These are phyloP conservation scores for Cremastobaeus sp. DNA, from an alignment of 2,888 invertebrate genomes.

Conservation along the genomic window DNA sequence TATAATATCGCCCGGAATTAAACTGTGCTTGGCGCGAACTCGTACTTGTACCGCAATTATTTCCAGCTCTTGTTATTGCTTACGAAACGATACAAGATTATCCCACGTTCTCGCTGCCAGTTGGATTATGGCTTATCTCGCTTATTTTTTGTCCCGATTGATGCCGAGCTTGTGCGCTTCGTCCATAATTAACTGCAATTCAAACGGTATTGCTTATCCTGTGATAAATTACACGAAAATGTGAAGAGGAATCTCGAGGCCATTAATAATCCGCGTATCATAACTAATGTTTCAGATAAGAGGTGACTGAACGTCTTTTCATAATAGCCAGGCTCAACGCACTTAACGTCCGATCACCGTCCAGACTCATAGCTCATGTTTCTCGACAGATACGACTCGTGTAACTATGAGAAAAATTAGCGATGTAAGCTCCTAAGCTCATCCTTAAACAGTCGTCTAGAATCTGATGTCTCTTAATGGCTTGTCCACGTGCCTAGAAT, in stretches of 20 bases:
- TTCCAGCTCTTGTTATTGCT: constrained; percentile 72
- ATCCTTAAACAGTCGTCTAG: constrained; percentile 62
- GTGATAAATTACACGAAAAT: too few relatives aligned
- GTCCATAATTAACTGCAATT: constrained; percentile 35
- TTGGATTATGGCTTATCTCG: constrained; percentile 50
- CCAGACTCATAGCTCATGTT: too few relatives aligned
- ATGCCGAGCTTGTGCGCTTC: constrained; percentile 1
- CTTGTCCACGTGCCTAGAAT: constrained; percentile 75
- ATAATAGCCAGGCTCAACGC: too few relatives aligned
- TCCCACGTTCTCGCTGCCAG: constrained; percentile 49
- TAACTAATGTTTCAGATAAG: too few relatives aligned
- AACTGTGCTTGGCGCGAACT: constrained; percentile 76
- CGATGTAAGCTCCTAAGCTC: constrained; percentile 71
- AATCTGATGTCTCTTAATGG: constrained; percentile 67
- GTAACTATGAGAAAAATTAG: constrained; percentile 72
- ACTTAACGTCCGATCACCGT: too few relatives aligned
- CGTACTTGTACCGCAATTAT: constrained; percentile 77
- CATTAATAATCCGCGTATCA: too few relatives aligned
- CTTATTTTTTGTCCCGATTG: constrained; percentile 30
- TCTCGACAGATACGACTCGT: too few relatives aligned
- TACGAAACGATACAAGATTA: constrained; percentile 66
- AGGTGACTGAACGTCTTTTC: too few relatives aligned
- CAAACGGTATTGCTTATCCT: constrained; percentile 4
- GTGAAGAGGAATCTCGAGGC: too few relatives aligned
- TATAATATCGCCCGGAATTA: constrained; percentile 78